Evolutionary conservation across 2,888 invertebrate genomes (phyloP).

Genomic region (Thumatha senex): DNA sequence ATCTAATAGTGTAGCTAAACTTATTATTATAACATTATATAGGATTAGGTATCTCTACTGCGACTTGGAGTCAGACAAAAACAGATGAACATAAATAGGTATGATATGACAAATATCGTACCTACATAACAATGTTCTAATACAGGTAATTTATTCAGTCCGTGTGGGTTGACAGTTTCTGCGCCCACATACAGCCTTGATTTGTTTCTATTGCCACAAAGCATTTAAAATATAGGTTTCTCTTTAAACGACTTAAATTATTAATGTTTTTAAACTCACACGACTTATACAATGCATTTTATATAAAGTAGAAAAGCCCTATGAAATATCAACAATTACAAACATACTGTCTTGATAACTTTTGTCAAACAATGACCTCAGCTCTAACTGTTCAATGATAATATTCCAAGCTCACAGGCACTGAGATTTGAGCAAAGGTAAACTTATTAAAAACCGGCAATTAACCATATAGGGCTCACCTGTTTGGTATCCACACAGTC

Average conservation of each 20-base stretch:
- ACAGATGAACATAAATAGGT: slow-evolving; percentile 52
- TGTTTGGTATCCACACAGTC: slow-evolving; percentile 86
- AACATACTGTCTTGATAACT: slow-evolving; percentile 22
- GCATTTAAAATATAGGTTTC: slow-evolving; percentile 14
- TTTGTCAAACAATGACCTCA: slow-evolving; percentile 14
- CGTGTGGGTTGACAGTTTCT: slow-evolving; percentile 72
- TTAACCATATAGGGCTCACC: slow-evolving; percentile 76
- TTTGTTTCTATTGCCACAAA: slow-evolving; percentile 40
- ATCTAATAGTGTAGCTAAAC: no score
- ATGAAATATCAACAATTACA: slow-evolving; percentile 11
- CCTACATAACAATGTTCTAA: slow-evolving; percentile 74
- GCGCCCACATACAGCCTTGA: slow-evolving; percentile 78
- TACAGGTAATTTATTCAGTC: slow-evolving; percentile 75
- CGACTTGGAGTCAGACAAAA: slow-evolving; percentile 34
- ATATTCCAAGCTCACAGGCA: slow-evolving; percentile 36
- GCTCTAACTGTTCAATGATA: slow-evolving; percentile 12
- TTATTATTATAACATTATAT: no score
- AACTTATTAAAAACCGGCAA: slow-evolving; percentile 73
- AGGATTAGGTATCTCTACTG: no score
- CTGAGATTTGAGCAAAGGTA: slow-evolving; percentile 51
- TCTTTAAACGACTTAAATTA: background rate
- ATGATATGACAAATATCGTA: slow-evolving; percentile 65
- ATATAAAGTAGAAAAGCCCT: slow-evolving; percentile 1
- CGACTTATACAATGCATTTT: no score
- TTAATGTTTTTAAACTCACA: no score